These are phyloP conservation scores for Pangasius macronema DNA, from an alignment of 2,797 vertebrate genomes.

Conservation along the genomic window DNA sequence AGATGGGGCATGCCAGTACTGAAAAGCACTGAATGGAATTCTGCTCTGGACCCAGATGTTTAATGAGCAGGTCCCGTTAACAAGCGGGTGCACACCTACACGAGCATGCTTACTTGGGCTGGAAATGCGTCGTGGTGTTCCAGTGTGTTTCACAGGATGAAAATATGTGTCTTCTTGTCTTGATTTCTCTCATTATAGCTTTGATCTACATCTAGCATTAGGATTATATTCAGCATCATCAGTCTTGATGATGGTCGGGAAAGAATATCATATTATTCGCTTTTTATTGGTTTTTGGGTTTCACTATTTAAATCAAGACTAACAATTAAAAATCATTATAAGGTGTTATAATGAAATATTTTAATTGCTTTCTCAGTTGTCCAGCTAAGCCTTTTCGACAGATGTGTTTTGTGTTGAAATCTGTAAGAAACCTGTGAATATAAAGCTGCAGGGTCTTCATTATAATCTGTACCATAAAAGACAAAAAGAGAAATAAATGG, in stretches of 20 bases:
- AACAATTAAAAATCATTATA: neutral
- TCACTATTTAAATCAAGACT: neutral
- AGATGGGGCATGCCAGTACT: conserved; percentile 34
- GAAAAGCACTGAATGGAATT: conserved; percentile 20
- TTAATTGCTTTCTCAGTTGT: neutral
- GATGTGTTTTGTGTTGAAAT: neutral
- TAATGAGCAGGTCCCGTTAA: conserved; percentile 9
- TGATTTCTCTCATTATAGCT: neutral
- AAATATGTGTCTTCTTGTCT: neutral
- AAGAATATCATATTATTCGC: neutral
- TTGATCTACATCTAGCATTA: neutral
- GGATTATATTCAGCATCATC: neutral
- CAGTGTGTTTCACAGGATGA: neutral
- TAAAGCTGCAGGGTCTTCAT: neutral
- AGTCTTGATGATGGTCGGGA: neutral
- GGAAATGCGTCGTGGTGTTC: neutral
- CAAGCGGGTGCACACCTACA: conserved; percentile 5
- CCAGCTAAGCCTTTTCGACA: neutral
- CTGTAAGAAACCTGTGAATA: neutral
- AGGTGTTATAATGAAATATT: neutral
- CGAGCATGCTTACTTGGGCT: conserved; percentile 2
- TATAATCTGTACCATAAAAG: neutral
- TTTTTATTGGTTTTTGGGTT: neutral
- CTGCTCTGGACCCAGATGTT: conserved; percentile 54
- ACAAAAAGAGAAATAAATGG: neutral